phyloP scores from a whole-genome alignment of 2,888 invertebrate species.

The Parnassius mnemosyne region DNA sequence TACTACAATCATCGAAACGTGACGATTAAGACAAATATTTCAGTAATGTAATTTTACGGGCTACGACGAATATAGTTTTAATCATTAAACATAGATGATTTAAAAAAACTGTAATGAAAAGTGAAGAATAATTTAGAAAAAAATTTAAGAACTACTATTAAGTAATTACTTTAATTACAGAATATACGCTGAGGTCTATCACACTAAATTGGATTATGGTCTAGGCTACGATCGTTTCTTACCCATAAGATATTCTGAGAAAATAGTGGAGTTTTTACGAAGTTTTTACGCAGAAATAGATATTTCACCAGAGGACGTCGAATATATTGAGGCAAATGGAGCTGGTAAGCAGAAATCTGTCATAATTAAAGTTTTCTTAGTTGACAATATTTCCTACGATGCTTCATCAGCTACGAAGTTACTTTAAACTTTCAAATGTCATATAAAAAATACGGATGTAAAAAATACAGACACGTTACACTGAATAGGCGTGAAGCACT shows the following conservation, averaged over 20 bases:
- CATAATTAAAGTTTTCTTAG: neutral
- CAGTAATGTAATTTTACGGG: no score
- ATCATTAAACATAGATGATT: no score
- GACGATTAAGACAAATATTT: no score
- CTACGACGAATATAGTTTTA: no score
- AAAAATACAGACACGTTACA: no score
- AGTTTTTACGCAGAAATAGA: constrained; percentile 82
- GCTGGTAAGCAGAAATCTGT: constrained; percentile 70
- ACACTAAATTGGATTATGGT: constrained; percentile 38
- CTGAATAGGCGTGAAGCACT: no score
- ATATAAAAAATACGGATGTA: no score
- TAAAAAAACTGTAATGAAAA: neutral
- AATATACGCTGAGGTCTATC: constrained; percentile 53
- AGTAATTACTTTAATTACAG: constrained; percentile 32
- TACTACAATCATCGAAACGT: no score
- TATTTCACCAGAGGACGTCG: constrained; percentile 83
- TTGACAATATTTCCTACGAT: no score
- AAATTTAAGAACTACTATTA: constrained; percentile 14
- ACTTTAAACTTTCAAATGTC: no score
- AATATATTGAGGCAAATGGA: constrained; percentile 91
- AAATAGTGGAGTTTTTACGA: constrained; percentile 55
- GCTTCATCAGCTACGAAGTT: no score
- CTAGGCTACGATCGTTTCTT: neutral
- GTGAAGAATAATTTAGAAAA: constrained; percentile 27
- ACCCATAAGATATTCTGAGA: neutral